A percentile compares a stretch with the other conserved stretches of the same genome.
These are phyloP conservation scores for Polyodon spathula DNA, from an alignment of 2,113 vertebrate genomes.

Conservation along the genomic window DNA sequence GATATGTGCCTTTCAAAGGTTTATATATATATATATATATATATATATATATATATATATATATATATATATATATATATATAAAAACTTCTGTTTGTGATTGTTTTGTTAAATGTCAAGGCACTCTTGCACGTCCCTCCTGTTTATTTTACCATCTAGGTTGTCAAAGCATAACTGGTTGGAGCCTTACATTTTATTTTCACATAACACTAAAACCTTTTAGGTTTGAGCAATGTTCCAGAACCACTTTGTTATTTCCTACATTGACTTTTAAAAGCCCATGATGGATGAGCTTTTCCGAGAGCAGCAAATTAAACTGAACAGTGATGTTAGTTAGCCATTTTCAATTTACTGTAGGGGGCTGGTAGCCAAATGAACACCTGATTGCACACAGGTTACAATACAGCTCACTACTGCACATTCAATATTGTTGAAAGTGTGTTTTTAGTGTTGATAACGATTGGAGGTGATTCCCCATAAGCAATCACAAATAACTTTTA, in stretches of 20 bases:
- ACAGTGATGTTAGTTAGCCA: too few species aligned
- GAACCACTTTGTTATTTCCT: constrained; percentile 44
- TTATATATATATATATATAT: too few species aligned
- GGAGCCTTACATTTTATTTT: constrained; percentile 35
- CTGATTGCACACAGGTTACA: constrained; percentile 45
- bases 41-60: too few species aligned
- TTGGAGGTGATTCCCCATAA: too few species aligned
- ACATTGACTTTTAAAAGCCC: constrained; percentile 55
- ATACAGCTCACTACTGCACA: constrained; percentile 30
- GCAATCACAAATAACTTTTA: too few species aligned
- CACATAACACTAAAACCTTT: constrained; percentile 46
- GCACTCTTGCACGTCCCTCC: constrained; percentile 25
- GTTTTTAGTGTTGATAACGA: too few species aligned
- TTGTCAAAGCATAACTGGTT: constrained; percentile 31
- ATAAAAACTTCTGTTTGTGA: constrained; percentile 35
- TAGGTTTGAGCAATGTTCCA: constrained; percentile 47
- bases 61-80: too few species aligned
- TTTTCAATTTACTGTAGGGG: constrained; percentile 42
- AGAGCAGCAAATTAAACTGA: constrained; percentile 43
- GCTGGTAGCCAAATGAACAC: constrained; percentile 43
- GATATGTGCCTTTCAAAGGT: too few species aligned
- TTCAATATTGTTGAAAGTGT: too few species aligned
- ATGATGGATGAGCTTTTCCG: constrained; percentile 40
- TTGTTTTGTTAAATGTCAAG: constrained; percentile 48
- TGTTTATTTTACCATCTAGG: constrained; percentile 49